Evolutionary conservation across 2,888 invertebrate species (phyloP), one percentile per base, ranked within the genome.

Genomic region (Leptura quadrifasciata): DNA sequence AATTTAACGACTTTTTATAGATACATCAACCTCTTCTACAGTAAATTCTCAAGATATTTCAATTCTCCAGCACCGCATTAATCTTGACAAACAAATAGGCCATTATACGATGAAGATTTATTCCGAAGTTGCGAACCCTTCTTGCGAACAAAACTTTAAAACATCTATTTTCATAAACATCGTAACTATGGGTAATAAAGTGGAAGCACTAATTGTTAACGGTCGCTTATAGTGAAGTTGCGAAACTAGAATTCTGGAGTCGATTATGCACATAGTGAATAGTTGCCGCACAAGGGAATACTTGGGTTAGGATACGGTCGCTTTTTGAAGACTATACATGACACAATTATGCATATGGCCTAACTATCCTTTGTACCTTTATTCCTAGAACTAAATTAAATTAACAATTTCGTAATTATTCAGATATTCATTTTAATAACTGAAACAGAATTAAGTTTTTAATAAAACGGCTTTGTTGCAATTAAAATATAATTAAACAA

Each of bases 151-250:
- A 72, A 81, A 84, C 81, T 83, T 84, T 81, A 80, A 82, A 82
- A 82, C 84, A 84, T 84, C 80, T 74, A 83, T 84, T 84, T 83
- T 84, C 81, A 81, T 83, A 80, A 79, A 82, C 79, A 81, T 75
- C 58, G 63, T 78, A 61, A 72, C 75, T 72, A 72, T 47, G 69
- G 71, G 74, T 81, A 81, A 81, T 81, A 82, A 82, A 82, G 76
- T 79, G 80, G 76, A 78, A 79, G 75, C 76, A 78, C 81, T 84
- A 84, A 84, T 84, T 83, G 84, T 84, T 81, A 82, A 81, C 80
- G 77, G 80, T 74, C 82, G 80, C 76, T 83, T 82, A 82, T 80
- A 74, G 79, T 72, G 64, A 81, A 82, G 80, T 83, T 83, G 77
- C 77, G 71, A 77, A 82, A 78, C 80, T 81, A 74, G 76, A 72